phyloP scores from a whole-genome alignment of 2,113 vertebrate species.

The Pelusios castaneus region DNA sequence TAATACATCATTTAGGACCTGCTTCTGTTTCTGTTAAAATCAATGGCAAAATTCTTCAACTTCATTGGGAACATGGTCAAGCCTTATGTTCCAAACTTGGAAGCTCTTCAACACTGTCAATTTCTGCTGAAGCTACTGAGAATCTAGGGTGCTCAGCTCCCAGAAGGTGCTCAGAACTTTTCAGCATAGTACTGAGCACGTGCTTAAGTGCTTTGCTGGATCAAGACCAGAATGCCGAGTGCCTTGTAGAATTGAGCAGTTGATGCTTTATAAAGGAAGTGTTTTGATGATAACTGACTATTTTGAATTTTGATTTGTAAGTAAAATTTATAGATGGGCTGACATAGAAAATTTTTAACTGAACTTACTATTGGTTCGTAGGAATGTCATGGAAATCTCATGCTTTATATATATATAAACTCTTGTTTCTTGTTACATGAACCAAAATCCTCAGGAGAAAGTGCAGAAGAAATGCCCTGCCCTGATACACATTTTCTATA shows the following conservation, averaged over 20 bases:
- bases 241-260: neutral
- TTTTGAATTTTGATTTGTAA: neutral
- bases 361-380: neutral
- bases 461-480: constrained; percentile 5
- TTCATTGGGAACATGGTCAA: neutral
- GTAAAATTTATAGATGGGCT: neutral
- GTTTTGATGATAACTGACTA: neutral
- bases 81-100: neutral
- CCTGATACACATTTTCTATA: neutral
- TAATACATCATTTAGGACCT: neutral
- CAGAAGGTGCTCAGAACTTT: neutral
- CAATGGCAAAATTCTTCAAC: neutral
- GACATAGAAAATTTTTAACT: neutral
- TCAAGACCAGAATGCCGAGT: fast-evolving
- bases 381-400: neutral
- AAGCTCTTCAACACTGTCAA: fast-evolving
- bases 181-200: neutral
- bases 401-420: neutral
- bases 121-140: neutral
- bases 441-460: neutral
- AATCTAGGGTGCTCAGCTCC: neutral
- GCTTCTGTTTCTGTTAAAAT: neutral
- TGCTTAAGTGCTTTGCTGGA: neutral
- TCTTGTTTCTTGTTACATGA: neutral
- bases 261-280: neutral